Evolutionary conservation across 1,140 invertebrate species (phyloP), one percentile per base, ranked within the genome.

Genomic region (Trichonephila inaurata): DNA sequence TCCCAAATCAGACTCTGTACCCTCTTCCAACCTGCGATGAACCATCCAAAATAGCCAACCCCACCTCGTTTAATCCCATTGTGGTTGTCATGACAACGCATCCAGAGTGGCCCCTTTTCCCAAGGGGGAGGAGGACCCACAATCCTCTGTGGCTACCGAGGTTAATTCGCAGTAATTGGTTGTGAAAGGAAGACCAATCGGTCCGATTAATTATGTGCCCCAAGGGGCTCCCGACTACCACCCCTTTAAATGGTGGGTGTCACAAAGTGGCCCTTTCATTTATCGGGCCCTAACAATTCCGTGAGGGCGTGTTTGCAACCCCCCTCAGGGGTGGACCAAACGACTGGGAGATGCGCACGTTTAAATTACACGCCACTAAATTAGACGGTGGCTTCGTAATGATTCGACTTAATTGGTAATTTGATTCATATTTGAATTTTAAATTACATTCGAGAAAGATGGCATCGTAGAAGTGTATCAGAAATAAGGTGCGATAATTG

Each of bases 131-230:
- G 40, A 51, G 69, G 40, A 28, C 21, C 51, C 24, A 60, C 61
- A 33, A 69, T 51, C 44, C 24, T 77, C 51, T 61, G 51, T 28
- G 81, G 69, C 81, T 1, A 87, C 62, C 82, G 66, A 92, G 91
- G 91, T 92, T 92, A 92, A 92, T 92, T 87, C 91, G 33, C 64
- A 92, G 91, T 92, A 92, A 92, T 92, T 92, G 91, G 91, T 61
- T 87, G 82, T 83, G 90, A 91, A 83, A 91, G 90, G 44, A 33
- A 61, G 90, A 18, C 91, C 91, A 92, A 92, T 86, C 83, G 83
- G 40, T 24, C 66, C 82, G 91, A 92, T 92, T 92, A 92, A 92
- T 92, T 92, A 92, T 92, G 91, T 77, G 90, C 28, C 91, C 91
- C 62, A 18, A 60, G 69, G 91, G 91, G 83, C 28, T 40, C 16